Percentiles rank a stretch among this genome's conserved stretches.
These are phyloP conservation scores for Eupithecia tripunctaria DNA, from an alignment of 2,888 invertebrate species.

Conservation along the genomic window DNA sequence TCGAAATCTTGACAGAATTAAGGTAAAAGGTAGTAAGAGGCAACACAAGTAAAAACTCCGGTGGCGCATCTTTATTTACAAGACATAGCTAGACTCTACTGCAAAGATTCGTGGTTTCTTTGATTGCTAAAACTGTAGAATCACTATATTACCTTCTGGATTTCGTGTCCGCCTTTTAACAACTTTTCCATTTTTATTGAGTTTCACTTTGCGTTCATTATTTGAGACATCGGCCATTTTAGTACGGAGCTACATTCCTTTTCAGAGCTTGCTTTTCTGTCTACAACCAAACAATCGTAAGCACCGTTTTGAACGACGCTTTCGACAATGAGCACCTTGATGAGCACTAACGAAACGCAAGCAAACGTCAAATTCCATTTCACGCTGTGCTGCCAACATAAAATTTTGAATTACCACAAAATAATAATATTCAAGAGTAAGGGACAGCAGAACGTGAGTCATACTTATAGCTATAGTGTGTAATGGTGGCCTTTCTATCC, in stretches of 20 bases:
- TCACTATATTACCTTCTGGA: conserved; percentile 74
- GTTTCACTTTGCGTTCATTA: conserved; percentile 78
- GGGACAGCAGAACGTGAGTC: too few species aligned
- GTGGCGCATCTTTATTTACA: conserved; percentile 22
- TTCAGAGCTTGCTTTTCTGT: conserved; percentile 25
- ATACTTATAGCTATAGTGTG: too few species aligned
- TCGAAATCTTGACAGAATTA: conserved; percentile 58
- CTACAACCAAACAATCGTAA: conserved; percentile 55
- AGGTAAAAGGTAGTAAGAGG: conserved; percentile 76
- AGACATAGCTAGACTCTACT: not conserved
- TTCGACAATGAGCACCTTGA: not conserved
- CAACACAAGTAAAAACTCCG: conserved; percentile 55
- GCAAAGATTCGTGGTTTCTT: not conserved
- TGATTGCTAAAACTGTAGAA: conserved; percentile 15
- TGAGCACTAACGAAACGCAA: conserved; percentile 26
- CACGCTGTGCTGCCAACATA: conserved; percentile 4
- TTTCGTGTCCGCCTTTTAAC: conserved; percentile 78
- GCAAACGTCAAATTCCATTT: not conserved
- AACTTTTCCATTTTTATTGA: conserved; percentile 80
- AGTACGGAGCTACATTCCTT: conserved; percentile 61
- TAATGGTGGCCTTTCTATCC: too few species aligned
- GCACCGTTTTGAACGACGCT: conserved; percentile 28
- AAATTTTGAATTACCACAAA: not conserved
- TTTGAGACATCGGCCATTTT: conserved; percentile 85
- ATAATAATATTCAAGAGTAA: too few species aligned